phyloP scores from a whole-genome alignment of 2,888 invertebrate genomes.

The Brenthis ino region DNA sequence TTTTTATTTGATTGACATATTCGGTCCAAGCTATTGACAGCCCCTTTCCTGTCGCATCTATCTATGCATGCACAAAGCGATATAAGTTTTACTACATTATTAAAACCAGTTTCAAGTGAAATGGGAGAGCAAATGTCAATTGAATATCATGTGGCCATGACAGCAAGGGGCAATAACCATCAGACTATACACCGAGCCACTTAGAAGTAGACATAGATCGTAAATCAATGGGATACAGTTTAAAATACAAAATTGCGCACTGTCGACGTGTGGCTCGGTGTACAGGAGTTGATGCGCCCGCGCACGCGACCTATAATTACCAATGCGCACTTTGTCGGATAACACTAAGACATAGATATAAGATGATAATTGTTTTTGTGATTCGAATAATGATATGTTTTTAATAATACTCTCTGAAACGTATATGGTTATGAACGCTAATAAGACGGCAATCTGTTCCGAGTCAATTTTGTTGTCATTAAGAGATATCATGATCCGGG shows the following conservation, averaged over 20 bases:
- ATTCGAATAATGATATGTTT: constrained; percentile 26
- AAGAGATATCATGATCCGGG: neutral
- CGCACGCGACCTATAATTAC: constrained; percentile 44
- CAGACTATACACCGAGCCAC: constrained; percentile 8
- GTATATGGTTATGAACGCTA: constrained; percentile 17
- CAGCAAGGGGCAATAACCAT: constrained; percentile 39
- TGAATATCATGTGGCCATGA: constrained; percentile 35
- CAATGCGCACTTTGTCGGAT: constrained; percentile 33
- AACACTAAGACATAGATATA: constrained; percentile 27
- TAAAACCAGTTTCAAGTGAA: constrained; percentile 33
- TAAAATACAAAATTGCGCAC: constrained; percentile 1
- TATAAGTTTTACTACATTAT: constrained; percentile 25
- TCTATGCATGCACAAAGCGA: neutral
- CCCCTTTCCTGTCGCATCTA: constrained; percentile 18
- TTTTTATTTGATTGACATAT: constrained; percentile 13
- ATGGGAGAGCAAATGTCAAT: constrained; percentile 39
- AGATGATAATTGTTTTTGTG: constrained; percentile 36
- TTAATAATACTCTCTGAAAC: constrained; percentile 19
- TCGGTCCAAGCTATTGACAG: neutral
- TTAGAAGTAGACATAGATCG: neutral
- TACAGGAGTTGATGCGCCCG: constrained; percentile 28
- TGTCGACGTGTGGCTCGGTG: neutral
- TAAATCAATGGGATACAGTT: constrained; percentile 22
- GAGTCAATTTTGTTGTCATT: constrained; percentile 4
- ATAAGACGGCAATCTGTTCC: constrained; percentile 10